These are phyloP conservation scores for Hemiscyllium ocellatum DNA, from an alignment of 2,113 vertebrate genomes.

Conservation along the genomic window DNA sequence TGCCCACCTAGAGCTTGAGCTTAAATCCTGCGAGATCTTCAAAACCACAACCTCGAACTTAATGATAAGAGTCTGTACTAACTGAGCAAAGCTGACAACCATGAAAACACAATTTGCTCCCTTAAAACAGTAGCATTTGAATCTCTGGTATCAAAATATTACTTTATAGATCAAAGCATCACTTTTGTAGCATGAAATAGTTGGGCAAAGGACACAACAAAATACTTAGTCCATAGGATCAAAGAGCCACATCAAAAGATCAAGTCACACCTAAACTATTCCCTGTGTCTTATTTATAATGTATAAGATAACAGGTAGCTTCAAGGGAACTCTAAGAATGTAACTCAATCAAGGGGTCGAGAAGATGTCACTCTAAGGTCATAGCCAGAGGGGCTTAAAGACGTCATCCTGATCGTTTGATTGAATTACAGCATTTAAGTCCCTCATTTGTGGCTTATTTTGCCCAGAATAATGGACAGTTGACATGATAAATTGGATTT, in stretches of 20 bases:
- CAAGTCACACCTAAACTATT: neutral
- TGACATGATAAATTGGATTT: neutral
- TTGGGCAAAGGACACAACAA: neutral
- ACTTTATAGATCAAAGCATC: neutral
- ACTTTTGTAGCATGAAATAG: neutral
- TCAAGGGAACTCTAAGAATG: neutral
- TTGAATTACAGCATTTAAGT: neutral
- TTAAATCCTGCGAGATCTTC: neutral
- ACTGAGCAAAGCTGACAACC: neutral
- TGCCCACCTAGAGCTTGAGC: neutral
- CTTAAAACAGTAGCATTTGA: neutral
- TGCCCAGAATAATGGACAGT: neutral
- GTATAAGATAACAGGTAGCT: neutral
- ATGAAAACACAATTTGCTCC: neutral
- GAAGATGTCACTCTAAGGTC: conserved; percentile 1
- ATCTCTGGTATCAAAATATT: neutral
- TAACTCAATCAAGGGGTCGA: neutral
- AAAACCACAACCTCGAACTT: neutral
- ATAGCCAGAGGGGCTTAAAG: neutral
- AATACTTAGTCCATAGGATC: neutral
- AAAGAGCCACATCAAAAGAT: conserved; percentile 8
- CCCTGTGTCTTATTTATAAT: neutral
- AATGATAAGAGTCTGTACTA: neutral
- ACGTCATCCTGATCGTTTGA: neutral
- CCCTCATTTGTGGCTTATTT: neutral